Conservation (phyloP, 2,888 invertebrate species). For the Arctia plantaginis region DNA sequence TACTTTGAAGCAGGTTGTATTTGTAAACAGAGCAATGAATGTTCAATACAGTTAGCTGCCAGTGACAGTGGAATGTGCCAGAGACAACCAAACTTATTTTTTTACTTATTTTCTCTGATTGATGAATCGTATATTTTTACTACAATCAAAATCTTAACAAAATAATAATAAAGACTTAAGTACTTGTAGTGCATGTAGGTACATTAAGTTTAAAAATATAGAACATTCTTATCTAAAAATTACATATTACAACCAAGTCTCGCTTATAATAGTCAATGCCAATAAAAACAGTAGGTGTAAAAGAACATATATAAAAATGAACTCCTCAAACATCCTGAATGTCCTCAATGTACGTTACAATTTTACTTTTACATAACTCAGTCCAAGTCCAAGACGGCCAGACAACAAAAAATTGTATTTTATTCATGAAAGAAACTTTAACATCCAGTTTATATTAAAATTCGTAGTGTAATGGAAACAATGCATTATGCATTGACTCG, state of each 20-base stretch:
- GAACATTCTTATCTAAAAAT: background rate
- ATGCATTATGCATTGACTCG: conserved; percentile 81
- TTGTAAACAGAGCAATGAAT: conserved; percentile 77
- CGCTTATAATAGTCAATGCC: background rate
- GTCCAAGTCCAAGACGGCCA: conserved; percentile 48
- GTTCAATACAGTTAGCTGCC: conserved; percentile 79
- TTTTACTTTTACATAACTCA: conserved; percentile 58
- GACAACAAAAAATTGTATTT: conserved; percentile 79
- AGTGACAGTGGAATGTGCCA: conserved; percentile 71
- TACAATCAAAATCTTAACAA: conserved; percentile 14
- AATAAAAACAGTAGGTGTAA: conserved; percentile 16
- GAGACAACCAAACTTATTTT: conserved; percentile 57
- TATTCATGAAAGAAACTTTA: conserved; percentile 83
- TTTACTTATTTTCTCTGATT: conserved; percentile 29
- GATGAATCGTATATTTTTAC: background rate
- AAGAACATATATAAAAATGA: conserved; percentile 30
- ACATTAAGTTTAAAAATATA: background rate
- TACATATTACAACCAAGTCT: background rate
- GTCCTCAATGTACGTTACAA: conserved; percentile 56
- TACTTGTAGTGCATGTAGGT: background rate
- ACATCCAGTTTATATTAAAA: conserved; percentile 85
- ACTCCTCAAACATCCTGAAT: conserved; percentile 59
- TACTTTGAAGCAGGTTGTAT: conserved; percentile 74
- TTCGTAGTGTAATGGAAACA: conserved; percentile 86
- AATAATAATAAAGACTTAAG: background rate